Evolutionary conservation across 35 echinoderm and acorn worm genomes (phyloP).

Genomic region (Ophiothrix spiculata): DNA sequence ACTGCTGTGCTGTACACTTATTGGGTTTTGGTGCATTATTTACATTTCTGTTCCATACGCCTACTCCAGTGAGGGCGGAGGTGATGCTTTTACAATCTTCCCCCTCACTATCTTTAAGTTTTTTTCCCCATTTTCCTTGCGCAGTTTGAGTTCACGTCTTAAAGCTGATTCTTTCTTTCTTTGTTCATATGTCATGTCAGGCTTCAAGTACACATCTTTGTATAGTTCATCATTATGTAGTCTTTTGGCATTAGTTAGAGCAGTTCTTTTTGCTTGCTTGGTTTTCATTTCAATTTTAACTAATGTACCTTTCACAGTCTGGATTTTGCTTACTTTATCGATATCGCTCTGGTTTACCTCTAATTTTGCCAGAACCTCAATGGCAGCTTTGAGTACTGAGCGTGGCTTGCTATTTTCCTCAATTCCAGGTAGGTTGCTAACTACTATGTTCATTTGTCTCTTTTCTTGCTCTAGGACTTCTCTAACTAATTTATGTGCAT

Average conservation of each 20-base stretch:
- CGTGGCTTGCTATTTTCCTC: neutral
- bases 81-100: neutral
- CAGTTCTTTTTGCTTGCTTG: constrained; percentile 4
- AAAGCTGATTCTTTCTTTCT: neutral
- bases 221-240: constrained; percentile 7
- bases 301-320: neutral
- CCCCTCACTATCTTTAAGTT: neutral
- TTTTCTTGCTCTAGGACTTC: neutral
- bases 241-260: neutral
- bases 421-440: neutral
- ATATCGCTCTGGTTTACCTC: neutral
- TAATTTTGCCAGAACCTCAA: neutral
- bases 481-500: neutral
- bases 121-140: constrained; percentile 12
- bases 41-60: neutral
- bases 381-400: neutral
- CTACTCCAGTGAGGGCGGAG: neutral
- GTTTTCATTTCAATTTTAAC: constrained; percentile 27
- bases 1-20: neutral
- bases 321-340: neutral
- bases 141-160: neutral
- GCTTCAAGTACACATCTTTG: constrained; percentile 6
- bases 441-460: constrained; percentile 18
- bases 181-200: neutral
- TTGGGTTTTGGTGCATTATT: neutral